Conservation (phyloP, 2,888 invertebrate genomes). For the Chymomyza caudatula region DNA sequence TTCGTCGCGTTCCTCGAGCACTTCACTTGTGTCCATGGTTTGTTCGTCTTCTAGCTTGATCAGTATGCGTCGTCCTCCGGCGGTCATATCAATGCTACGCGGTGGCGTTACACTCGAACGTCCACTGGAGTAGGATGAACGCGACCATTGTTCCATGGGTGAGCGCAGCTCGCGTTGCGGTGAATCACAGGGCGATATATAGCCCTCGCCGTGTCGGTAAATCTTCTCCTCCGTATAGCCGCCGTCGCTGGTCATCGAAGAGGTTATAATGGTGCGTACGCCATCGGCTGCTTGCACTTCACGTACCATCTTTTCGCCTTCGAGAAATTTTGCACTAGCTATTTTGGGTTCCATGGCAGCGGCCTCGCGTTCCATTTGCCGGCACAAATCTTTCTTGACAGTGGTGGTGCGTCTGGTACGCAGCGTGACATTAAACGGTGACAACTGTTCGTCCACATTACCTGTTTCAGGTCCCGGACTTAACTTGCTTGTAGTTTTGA, state of each 20-base stretch:
- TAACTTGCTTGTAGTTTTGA: conserved; percentile 78
- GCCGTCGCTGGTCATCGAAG: conserved; percentile 73
- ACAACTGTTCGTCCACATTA: conserved; percentile 57
- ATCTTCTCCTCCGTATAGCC: conserved; percentile 73
- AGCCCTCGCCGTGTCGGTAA: conserved; percentile 74
- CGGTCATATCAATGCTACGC: conserved; percentile 72
- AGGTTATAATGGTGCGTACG: conserved; percentile 76
- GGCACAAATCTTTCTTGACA: conserved; percentile 44
- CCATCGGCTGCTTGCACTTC: conserved; percentile 79
- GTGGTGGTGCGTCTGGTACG: conserved; percentile 59
- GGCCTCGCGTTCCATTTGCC: conserved; percentile 53
- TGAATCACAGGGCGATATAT: conserved; percentile 68
- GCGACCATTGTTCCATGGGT: conserved; percentile 66
- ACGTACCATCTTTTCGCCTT: conserved; percentile 84
- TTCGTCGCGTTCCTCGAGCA: conserved; percentile 51
- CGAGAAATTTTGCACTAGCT: conserved; percentile 83
- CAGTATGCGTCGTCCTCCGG: conserved; percentile 71
- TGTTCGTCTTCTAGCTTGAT: conserved; percentile 72
- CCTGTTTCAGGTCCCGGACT: conserved; percentile 60
- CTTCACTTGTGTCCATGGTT: conserved; percentile 35
- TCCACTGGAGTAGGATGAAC: conserved; percentile 61
- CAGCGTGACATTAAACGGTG: conserved; percentile 73
- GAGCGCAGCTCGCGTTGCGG: conserved; percentile 47
- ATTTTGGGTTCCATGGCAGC: conserved; percentile 80
- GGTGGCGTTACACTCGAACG: conserved; percentile 71